Evolutionary conservation across 2,113 vertebrate species (phyloP), one percentile per base, ranked within the genome.

Genomic region (Tachysurus fulvidraco): DNA sequence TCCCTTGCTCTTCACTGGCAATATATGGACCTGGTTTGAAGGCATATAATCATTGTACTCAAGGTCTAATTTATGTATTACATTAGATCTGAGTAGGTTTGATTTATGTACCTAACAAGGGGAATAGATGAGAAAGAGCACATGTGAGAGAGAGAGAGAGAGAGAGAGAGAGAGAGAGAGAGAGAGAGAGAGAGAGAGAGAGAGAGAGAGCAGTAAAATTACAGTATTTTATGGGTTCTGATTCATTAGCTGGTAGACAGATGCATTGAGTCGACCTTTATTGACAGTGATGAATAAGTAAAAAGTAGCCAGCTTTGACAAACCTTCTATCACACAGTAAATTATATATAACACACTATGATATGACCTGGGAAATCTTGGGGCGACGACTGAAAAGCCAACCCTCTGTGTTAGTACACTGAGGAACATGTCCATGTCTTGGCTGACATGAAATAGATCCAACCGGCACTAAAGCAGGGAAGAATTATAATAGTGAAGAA

Each of bases 261-360:
- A 79, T 65, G 84, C 84, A 81, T 14, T 80, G 74, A 88, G 59
- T 62, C 21, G 59, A 83, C 69, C 83, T 90, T 87, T 86, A 95
- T 95, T 96, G 95, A 93, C 87, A 94, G 88, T 82, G 89, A 91
- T 94, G 92, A 93, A 93, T 86, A 85, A 90, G 94, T 93, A 88
- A 91, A 77, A 86, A 88, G 91, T 92, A 84, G 89, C 94, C 90
- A 93, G 87, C 85, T 77, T 65, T 71, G 89, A 88, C 93, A 93
- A 91, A 91, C 57, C 69, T 84, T 88, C 57, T 64, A 73, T 89
- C 88, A 88, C 30, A 62, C 5, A 25, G 60, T 81, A 50, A 67
- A n/a, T 73, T 78, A 81, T 64, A 81, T 64, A 64, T 60, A 79
- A 52, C 81, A 77, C 59, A 44, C 81, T 86, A 28, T 79, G 41